Evolutionary conservation across 2,113 vertebrate genomes (phyloP).

Genomic region (Progne subis): DNA sequence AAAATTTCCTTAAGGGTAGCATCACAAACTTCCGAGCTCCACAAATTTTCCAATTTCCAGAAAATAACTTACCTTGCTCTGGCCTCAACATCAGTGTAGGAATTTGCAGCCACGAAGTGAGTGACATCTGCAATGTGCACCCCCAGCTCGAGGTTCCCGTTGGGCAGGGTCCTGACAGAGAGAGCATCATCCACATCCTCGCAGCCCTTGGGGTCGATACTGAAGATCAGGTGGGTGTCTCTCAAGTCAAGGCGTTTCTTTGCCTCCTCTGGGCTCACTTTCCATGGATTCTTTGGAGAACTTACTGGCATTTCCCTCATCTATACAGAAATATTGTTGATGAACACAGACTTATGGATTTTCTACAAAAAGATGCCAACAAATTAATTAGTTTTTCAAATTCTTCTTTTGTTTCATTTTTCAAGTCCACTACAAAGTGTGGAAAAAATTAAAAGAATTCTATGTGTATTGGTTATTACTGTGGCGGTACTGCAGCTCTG

Average conservation of each 20-base stretch:
- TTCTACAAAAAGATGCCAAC: neutral
- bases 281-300: slow-evolving; percentile 84
- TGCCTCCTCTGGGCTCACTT: slow-evolving; percentile 69
- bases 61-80: slow-evolving; percentile 76
- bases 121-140: slow-evolving; percentile 97
- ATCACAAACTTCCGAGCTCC: neutral
- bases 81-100: slow-evolving; percentile 88
- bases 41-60: neutral
- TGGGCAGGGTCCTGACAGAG: slow-evolving; percentile 79
- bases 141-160: slow-evolving; percentile 85
- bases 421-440: neutral
- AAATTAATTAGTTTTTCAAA: neutral
- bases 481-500: neutral
- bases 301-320: slow-evolving; percentile 89
- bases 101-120: slow-evolving; percentile 86
- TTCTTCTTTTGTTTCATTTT: neutral
- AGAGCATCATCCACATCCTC: slow-evolving; percentile 95
- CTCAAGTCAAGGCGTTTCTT: slow-evolving; percentile 73
- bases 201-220: slow-evolving; percentile 92
- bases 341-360: neutral
- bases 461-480: neutral
- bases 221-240: slow-evolving; percentile 88
- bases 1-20: neutral
- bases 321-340: slow-evolving; percentile 66
- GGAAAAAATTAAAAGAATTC: neutral